Evolutionary conservation across 2,888 invertebrate genomes (phyloP), one percentile per base, ranked within the genome.

Genomic region (Lissocephala sabroskyi): DNA sequence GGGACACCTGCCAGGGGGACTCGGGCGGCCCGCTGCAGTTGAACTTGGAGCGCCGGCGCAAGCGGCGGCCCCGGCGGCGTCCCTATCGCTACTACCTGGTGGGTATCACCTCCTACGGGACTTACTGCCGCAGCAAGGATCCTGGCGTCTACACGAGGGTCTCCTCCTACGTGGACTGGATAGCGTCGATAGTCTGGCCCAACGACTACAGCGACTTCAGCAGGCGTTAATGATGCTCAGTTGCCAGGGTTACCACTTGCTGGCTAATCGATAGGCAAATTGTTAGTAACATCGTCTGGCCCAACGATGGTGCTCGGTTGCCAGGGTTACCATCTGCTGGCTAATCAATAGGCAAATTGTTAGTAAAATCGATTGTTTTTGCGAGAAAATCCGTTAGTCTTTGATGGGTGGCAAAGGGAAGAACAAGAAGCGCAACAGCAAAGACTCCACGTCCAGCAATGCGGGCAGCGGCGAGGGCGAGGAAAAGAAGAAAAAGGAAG

Each of bases 361-460:
- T 70, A 50, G 60, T 78, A 49, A n/a, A 58, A 71, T 78, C 79
- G 45, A 78, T 78, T 49, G 37, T 28, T n/a, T n/a, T n/a, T 16
- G 23, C 41, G 36, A 7, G 3, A 3, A 7, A n/a, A 18, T 16
- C 37, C 35, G 11, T 3, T 0, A 1, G n/a, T n/a, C n/a, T n/a
- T n/a, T n/a, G n/a, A 32, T 32, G 30, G 30, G 30, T 13, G 13
- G 30, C 30, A 32, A 32, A 32, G 13, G 13, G 17, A 35, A 16
- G 4, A 87, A 87, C 56, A 86, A 86, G 67, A 89, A 88, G 65
- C 86, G 87, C 11, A 88, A 88, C 64, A 86, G 86, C 60, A 88
- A 88, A 52, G 86, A 86, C 61, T 82, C 84, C 0, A 79, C 80
- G 1, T 65, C 79, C 2, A 80, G 80, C 43, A 76, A 78, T 52